These are phyloP conservation scores for Drosophila villosipedis DNA, from an alignment of 2,888 invertebrate genomes.

Conservation along the genomic window DNA sequence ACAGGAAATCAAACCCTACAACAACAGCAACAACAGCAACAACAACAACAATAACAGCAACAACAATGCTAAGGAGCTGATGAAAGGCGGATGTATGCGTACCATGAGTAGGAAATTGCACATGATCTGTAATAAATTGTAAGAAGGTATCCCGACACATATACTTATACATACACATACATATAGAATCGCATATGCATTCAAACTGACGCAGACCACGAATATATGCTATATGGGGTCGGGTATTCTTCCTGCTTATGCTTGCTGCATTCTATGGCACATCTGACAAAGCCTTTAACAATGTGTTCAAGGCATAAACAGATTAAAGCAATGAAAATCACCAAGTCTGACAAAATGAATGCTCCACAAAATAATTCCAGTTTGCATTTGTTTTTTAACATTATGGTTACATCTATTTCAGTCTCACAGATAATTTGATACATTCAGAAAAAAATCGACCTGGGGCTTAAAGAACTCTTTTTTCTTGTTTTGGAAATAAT, in stretches of 20 bases:
- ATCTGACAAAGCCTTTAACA: background rate
- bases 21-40: conserved; percentile 24
- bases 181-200: background rate
- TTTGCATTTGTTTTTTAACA: background rate
- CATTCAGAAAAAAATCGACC: background rate
- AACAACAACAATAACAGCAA: conserved; percentile 7
- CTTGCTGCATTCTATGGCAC: background rate
- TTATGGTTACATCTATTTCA: background rate
- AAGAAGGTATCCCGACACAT: conserved; percentile 25
- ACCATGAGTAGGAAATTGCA: conserved; percentile 45
- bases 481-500: background rate
- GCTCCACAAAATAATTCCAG: background rate
- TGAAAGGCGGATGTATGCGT: conserved; percentile 41
- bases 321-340: background rate
- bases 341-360: background rate
- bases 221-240: background rate
- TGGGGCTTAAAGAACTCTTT: background rate
- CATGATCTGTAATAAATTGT: conserved; percentile 54
- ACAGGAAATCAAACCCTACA: conserved; percentile 48
- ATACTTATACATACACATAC: background rate
- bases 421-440: background rate
- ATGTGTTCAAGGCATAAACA: background rate
- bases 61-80: conserved; percentile 17
- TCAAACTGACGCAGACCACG: background rate
- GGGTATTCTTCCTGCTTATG: background rate